Conservation (phyloP, 1,140 invertebrate species). For the Hylaeus anthracinus region DNA sequence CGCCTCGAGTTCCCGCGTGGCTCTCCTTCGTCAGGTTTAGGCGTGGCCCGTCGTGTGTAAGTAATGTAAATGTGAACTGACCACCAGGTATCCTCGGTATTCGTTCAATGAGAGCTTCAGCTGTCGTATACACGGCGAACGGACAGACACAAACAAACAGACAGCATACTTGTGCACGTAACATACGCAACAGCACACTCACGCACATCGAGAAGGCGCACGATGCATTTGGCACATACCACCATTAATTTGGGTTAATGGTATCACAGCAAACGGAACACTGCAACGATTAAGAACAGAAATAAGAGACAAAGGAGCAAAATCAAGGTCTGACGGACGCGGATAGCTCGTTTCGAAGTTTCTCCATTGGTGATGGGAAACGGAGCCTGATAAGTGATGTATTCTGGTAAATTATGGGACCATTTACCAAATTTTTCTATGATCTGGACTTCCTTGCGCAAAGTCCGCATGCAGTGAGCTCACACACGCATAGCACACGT, state of each 20-base stretch:
- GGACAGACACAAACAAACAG: constrained; percentile 25
- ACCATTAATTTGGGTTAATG: constrained; percentile 36
- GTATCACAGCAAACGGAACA: constrained; percentile 75
- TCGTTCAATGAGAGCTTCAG: constrained; percentile 12
- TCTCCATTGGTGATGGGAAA: neutral
- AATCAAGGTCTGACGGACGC: neutral
- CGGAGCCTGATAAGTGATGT: too few relatives aligned
- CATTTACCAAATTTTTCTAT: neutral
- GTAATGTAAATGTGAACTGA: neutral
- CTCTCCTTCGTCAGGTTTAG: neutral
- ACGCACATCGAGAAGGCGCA: constrained; percentile 56
- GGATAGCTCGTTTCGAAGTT: neutral
- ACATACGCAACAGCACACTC: constrained; percentile 32
- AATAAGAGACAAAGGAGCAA: constrained; percentile 43
- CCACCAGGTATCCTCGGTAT: constrained; percentile 4
- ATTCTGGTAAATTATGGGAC: neutral
- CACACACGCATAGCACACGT: constrained; percentile 42
- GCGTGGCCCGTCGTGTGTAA: neutral
- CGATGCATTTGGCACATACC: constrained; percentile 39
- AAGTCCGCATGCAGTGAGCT: constrained; percentile 32
- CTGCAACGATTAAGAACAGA: constrained; percentile 67
- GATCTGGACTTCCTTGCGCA: neutral
- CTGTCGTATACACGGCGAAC: constrained; percentile 19
- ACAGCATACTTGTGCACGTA: constrained; percentile 55
- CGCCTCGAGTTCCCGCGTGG: neutral